These are phyloP conservation scores for Pteronotus mesoamericanus DNA, from an alignment of 2,797 vertebrate species.

Conservation along the genomic window DNA sequence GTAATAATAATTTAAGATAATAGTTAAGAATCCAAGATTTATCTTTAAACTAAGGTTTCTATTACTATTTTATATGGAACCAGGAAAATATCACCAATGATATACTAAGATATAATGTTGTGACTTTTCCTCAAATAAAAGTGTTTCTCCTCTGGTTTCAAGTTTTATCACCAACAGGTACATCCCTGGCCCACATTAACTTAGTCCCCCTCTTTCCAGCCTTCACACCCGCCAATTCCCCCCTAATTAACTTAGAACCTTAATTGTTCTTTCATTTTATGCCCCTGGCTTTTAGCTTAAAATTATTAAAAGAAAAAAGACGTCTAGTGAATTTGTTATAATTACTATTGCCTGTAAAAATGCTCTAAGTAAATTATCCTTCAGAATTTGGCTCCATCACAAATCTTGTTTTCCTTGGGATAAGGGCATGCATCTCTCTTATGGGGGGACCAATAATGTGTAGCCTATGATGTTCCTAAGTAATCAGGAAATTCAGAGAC, in stretches of 20 bases:
- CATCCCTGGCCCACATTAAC: not conserved
- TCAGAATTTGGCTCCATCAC: not conserved
- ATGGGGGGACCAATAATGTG: not conserved
- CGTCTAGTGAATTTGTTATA: not conserved
- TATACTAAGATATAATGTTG: not conserved
- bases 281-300: slow-evolving; percentile 1
- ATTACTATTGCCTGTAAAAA: not conserved
- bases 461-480: not conserved
- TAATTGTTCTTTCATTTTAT: not conserved
- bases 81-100: not conserved
- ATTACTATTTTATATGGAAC: not conserved
- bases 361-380: not conserved
- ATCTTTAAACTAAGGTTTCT: not conserved
- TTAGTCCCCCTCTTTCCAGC: not conserved
- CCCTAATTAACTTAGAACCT: too few relatives aligned
- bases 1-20: not conserved
- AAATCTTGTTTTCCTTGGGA: not conserved
- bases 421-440: not conserved
- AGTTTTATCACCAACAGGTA: not conserved
- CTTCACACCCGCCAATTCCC: too few relatives aligned
- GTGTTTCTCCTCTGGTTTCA: not conserved
- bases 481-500: not conserved
- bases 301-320: not conserved
- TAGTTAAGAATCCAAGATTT: not conserved
- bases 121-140: not conserved